phyloP scores from a whole-genome alignment of 1,140 invertebrate genomes.

The Drosophila baimaii region DNA sequence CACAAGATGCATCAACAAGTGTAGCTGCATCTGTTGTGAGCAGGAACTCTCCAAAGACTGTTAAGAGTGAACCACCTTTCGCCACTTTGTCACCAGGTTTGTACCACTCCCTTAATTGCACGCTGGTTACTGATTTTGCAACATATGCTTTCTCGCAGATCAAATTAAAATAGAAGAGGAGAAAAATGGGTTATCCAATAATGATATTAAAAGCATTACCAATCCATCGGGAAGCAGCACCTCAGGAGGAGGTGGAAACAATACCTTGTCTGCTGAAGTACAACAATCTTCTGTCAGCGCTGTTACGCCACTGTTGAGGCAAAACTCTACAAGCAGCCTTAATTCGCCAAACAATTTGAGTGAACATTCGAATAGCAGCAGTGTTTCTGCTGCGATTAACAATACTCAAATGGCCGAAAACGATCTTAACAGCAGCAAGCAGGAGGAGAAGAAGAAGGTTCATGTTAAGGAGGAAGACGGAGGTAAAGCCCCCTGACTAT shows the following conservation, averaged over 20 bases:
- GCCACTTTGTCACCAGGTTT: slow-evolving; percentile 56
- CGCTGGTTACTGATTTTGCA: neutral
- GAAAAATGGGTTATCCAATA: slow-evolving; percentile 25
- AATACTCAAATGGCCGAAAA: slow-evolving; percentile 32
- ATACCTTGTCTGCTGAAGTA: slow-evolving; percentile 14
- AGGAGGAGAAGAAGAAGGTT: slow-evolving; percentile 62
- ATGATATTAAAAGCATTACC: slow-evolving; percentile 21
- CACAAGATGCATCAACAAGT: slow-evolving; percentile 43
- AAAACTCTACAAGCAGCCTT: slow-evolving; percentile 42
- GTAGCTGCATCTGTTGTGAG: slow-evolving; percentile 4
- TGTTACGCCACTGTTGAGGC: slow-evolving; percentile 25
- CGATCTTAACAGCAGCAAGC: slow-evolving; percentile 34
- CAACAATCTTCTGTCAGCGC: slow-evolving; percentile 20
- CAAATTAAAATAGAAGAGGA: slow-evolving; percentile 55
- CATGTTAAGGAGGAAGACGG: slow-evolving; percentile 61
- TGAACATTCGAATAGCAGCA: slow-evolving; percentile 62
- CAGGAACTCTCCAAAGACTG: slow-evolving; percentile 34
- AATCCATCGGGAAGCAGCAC: slow-evolving; percentile 19
- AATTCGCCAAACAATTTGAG: slow-evolving; percentile 50
- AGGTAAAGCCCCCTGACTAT: slow-evolving; percentile 33
- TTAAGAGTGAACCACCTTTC: slow-evolving; percentile 53
- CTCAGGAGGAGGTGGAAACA: slow-evolving; percentile 12
- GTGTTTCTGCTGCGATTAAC: slow-evolving; percentile 27
- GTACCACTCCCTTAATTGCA: neutral
- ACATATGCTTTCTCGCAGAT: slow-evolving; percentile 14